Conservation (phyloP, 2,888 invertebrate genomes). For the Mesoligia furuncula region DNA sequence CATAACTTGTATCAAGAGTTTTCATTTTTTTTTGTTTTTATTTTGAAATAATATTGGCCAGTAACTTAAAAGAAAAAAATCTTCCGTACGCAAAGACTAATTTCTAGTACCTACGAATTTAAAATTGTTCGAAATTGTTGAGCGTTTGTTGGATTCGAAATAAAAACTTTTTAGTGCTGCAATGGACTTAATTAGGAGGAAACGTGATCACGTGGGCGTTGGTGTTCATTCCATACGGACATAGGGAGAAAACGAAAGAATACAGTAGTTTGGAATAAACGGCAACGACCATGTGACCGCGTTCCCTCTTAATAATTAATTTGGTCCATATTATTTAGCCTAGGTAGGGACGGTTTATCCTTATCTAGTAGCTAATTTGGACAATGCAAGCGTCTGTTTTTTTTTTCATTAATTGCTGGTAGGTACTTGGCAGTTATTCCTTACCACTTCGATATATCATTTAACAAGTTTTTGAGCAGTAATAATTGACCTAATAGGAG, state of each 20-base stretch:
- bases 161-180: too few relatives aligned
- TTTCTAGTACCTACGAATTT: not conserved
- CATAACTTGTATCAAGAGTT: slow-evolving; percentile 27
- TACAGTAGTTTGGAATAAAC: not conserved
- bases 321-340: not conserved
- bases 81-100: not conserved
- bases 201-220: not conserved
- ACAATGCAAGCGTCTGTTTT: slow-evolving; percentile 29
- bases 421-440: not conserved
- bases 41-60: not conserved
- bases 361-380: slow-evolving; percentile 8
- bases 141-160: not conserved
- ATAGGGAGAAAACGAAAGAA: not conserved
- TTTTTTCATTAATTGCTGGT: not conserved
- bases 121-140: not conserved
- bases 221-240: not conserved
- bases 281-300: not conserved
- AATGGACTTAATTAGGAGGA: not conserved
- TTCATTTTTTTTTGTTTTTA: not conserved
- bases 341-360: not conserved
- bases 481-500: not conserved
- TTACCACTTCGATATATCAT: slow-evolving; percentile 15
- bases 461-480: slow-evolving; percentile 38
- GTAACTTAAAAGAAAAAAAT: not conserved
- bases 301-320: not conserved